A percentile compares a stretch with the other conserved stretches of the same genome.
Conservation (phyloP, 2,113 vertebrate genomes). For the Oryzias curvinotus region DNA sequence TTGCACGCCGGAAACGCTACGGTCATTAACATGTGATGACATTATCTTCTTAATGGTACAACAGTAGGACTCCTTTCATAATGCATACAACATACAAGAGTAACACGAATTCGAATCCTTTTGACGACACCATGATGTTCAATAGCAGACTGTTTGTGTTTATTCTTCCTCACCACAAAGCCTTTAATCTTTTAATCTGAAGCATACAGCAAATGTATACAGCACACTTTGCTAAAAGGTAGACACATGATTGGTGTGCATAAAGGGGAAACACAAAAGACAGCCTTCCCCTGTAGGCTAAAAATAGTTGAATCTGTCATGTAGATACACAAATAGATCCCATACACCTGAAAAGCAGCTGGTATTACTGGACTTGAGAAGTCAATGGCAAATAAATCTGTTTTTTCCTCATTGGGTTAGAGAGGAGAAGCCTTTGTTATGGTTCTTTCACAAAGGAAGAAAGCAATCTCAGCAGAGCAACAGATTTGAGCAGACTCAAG, state of each 20-base stretch:
- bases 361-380: conserved; percentile 61
- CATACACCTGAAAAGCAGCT: conserved; percentile 65
- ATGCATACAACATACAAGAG: conserved; percentile 55
- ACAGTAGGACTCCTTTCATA: conserved; percentile 62
- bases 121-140: conserved; percentile 50
- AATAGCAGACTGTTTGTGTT: conserved; percentile 39
- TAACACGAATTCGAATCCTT: conserved; percentile 48
- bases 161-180: conserved; percentile 54
- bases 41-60: conserved; percentile 69
- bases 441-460: not conserved
- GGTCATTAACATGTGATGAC: conserved; percentile 76
- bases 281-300: conserved; percentile 61
- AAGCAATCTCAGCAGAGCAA: conserved; percentile 53
- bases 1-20: conserved; percentile 53
- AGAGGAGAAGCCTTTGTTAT: conserved; percentile 44
- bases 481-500: conserved; percentile 45
- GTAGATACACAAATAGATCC: conserved; percentile 64
- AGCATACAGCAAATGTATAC: conserved; percentile 53
- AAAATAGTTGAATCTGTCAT: conserved; percentile 75
- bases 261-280: conserved; percentile 56
- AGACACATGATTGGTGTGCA: conserved; percentile 61
- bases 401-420: conserved; percentile 42
- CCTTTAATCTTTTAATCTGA: conserved; percentile 80
- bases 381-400: conserved; percentile 60
- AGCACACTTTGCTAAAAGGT: conserved; percentile 62